Evolutionary conservation across 2,113 vertebrate species (phyloP).

Genomic region (Ophiodon elongatus): DNA sequence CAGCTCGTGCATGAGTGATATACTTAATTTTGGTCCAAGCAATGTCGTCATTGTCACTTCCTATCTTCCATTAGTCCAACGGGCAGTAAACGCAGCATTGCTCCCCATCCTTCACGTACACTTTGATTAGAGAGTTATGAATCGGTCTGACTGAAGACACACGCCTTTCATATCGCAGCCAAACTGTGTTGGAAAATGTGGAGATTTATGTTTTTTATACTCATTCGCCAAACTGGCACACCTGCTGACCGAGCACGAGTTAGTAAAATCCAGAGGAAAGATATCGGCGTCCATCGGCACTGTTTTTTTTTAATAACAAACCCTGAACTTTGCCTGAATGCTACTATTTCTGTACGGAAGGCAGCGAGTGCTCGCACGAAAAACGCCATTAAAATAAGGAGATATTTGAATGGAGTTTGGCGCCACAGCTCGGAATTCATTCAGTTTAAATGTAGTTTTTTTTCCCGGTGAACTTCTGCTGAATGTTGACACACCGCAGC

Average conservation of each 20-base stretch:
- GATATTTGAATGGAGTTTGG: background rate
- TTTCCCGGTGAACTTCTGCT: background rate
- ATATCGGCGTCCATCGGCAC: background rate
- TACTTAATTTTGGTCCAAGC: conserved; percentile 11
- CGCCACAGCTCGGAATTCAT: too few species aligned
- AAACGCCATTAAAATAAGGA: background rate
- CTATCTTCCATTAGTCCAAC: background rate
- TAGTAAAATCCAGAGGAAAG: background rate
- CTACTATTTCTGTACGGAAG: too few species aligned
- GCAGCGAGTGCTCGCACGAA: background rate
- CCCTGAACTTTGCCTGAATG: background rate
- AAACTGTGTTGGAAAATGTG: background rate
- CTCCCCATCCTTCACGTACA: background rate
- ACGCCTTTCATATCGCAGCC: background rate
- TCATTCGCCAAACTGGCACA: background rate
- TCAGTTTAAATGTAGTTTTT: background rate
- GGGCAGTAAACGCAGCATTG: background rate
- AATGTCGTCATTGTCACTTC: conserved; percentile 23
- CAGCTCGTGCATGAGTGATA: conserved; percentile 10
- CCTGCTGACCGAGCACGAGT: background rate
- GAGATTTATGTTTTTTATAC: background rate
- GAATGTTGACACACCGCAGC: background rate
- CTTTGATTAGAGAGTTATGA: background rate
- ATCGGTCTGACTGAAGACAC: background rate
- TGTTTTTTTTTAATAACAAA: background rate